Evolutionary conservation across 2,888 invertebrate genomes (phyloP), one percentile per base, ranked within the genome.

Genomic region (Lordiphosa fenestrarum): DNA sequence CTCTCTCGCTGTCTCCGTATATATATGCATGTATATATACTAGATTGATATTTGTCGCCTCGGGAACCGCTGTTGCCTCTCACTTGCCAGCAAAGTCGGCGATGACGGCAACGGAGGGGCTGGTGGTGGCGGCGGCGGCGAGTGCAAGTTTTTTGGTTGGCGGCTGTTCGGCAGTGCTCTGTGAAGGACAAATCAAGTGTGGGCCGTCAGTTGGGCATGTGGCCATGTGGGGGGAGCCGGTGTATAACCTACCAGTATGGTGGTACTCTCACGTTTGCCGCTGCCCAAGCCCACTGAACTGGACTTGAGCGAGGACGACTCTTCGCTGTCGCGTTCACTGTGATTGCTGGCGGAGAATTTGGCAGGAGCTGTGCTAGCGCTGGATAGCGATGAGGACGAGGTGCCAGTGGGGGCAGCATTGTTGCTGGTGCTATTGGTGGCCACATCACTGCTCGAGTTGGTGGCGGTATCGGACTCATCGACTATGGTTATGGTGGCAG

Each of bases 391-490:
- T 13, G 65, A 21, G 10, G 47, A 39, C 6, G 55, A 58, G 19
- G 40, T 38, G 21, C 36, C 15, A 13, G 49, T 40, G 38, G 12
- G 60, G 15, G 46, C 42, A 7, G 38, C 48, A 59, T 69, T 69
- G 46, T 63, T 73, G 55, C 53, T 64, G 12, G 53, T 39, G 37
- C 53, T 83, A 10, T 19, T 44, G n/a, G 51, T 36, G 19, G 49
- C 51, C 46, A 53, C 38, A 25, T 55, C 66, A 38, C 55, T 73
- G 58, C 74, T 83, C 19, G 83, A 75, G 44, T 74, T 76, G 44
- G 84, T 86, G 42, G 85, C 75, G 6, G 77, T 85, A 61, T 86
- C 86, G 3, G 84, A 87, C 52, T 91, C 91, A 66, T 91, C 91
- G 15, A 69, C 87, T 62, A 87, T 90, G 38, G 88, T 87, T 15